phyloP scores from a whole-genome alignment of 2,797 vertebrate species.

The Vespertilio murinus region DNA sequence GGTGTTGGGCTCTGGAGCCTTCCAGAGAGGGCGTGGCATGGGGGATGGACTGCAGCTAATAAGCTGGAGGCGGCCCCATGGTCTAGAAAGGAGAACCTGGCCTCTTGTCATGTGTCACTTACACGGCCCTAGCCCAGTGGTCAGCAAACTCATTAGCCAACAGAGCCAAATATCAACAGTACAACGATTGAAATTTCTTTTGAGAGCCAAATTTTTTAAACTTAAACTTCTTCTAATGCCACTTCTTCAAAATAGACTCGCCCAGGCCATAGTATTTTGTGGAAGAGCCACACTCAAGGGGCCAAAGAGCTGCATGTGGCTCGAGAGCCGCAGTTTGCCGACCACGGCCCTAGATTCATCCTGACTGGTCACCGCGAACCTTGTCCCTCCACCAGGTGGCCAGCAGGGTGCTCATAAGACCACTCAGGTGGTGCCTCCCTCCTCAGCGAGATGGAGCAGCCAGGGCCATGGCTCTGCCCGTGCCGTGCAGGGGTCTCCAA shows the following conservation, averaged over 20 bases:
- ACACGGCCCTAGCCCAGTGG: neutral
- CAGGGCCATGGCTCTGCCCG: neutral
- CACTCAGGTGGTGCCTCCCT: neutral
- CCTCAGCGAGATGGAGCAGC: neutral
- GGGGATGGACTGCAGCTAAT: neutral
- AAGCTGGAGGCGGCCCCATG: too few relatives aligned
- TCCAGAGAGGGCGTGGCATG: neutral
- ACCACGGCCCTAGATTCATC: neutral
- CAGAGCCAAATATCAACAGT: too few relatives aligned
- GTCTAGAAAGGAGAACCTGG: neutral
- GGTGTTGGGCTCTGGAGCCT: neutral
- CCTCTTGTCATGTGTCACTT: neutral
- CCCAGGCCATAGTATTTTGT: too few relatives aligned
- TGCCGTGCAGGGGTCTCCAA: accelerated
- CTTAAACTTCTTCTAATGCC: too few relatives aligned
- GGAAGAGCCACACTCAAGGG: too few relatives aligned
- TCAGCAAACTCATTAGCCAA: too few relatives aligned
- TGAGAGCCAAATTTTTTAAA: too few relatives aligned
- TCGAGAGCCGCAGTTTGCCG: too few relatives aligned
- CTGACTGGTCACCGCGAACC: neutral
- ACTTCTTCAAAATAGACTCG: too few relatives aligned
- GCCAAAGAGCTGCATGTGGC: too few relatives aligned
- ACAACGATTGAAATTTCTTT: too few relatives aligned
- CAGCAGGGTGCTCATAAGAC: neutral
- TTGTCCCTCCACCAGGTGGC: neutral